A percentile compares a stretch with the other conserved stretches of the same genome.
These are phyloP conservation scores for Athene cunicularia DNA, from an alignment of 2,113 vertebrate genomes.

Conservation along the genomic window DNA sequence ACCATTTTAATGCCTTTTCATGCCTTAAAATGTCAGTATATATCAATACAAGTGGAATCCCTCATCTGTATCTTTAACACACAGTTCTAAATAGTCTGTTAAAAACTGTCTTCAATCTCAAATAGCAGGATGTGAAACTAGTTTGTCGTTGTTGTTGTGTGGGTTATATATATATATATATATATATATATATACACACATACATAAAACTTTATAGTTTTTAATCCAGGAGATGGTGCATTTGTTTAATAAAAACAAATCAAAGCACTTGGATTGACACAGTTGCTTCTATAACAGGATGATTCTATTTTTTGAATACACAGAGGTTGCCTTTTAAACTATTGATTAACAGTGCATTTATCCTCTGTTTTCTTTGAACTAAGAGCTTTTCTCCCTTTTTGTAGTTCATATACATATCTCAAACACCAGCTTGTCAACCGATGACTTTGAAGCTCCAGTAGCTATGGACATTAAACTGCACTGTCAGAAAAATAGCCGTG, in stretches of 20 bases:
- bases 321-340: neutral
- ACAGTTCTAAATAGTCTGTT: neutral
- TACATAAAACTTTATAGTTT: neutral
- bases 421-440: slow-evolving; percentile 12
- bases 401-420: neutral
- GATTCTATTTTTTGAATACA: neutral
- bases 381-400: neutral
- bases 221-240: neutral
- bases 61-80: neutral
- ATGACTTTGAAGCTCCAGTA: slow-evolving; percentile 10
- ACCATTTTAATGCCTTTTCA: neutral
- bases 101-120: neutral
- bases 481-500: slow-evolving; percentile 28
- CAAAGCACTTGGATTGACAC: neutral
- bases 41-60: neutral
- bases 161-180: no score
- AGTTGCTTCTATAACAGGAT: neutral
- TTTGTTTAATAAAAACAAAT: slow-evolving; percentile 12
- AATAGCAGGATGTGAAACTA: neutral
- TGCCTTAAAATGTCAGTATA: neutral
- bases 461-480: neutral
- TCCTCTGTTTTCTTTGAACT: slow-evolving; percentile 31
- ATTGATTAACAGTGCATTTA: neutral
- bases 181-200: no score
- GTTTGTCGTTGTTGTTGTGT: neutral